Evolutionary conservation across 2,888 invertebrate species (phyloP).

Genomic region (Thelaira solivaga): DNA sequence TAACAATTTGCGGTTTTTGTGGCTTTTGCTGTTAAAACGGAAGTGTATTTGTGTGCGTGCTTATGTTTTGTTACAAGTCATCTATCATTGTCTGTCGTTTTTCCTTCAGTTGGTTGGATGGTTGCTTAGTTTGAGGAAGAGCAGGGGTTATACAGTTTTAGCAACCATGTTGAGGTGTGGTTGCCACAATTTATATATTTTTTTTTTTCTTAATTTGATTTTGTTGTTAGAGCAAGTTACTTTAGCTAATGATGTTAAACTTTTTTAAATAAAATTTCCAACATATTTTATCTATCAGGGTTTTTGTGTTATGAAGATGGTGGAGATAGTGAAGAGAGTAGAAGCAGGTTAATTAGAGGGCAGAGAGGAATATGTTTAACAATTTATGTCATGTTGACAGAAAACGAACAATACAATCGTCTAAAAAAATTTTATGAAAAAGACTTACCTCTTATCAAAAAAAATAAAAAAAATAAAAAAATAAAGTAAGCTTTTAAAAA

Average conservation of each 20-base stretch:
- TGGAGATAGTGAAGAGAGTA: neutral
- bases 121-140: neutral
- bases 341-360: no score
- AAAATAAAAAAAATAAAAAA: no score
- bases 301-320: neutral
- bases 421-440: no score
- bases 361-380: no score
- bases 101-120: neutral
- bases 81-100: neutral
- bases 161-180: constrained; percentile 18
- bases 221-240: neutral
- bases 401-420: no score
- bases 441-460: no score
- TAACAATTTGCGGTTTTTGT: constrained; percentile 44
- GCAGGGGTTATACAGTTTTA: no score
- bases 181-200: neutral
- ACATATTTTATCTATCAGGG: constrained; percentile 1
- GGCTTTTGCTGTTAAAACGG: constrained; percentile 35
- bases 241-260: constrained; percentile 17
- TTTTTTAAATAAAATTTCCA: neutral
- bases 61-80: neutral
- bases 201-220: constrained; percentile 2
- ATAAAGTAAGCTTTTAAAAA: no score
- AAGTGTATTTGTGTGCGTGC: neutral
- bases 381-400: no score